phyloP scores from a whole-genome alignment of 2,888 invertebrate genomes.

The Gymnocheta viridis region DNA sequence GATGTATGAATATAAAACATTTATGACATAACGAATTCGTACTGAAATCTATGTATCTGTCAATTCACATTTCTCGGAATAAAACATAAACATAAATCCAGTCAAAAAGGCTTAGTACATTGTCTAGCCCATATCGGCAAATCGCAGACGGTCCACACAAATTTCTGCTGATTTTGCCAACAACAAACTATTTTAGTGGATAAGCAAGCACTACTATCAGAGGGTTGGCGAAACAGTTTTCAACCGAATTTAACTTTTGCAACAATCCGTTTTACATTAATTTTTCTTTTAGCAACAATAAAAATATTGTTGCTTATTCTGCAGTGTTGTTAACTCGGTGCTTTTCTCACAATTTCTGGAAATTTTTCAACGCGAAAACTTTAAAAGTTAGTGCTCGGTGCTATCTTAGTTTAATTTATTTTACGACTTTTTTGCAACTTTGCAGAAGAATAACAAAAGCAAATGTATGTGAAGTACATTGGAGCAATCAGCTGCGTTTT shows the following conservation, averaged over 20 bases:
- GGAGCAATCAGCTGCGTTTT: too few relatives aligned
- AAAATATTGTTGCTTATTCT: constrained; percentile 49
- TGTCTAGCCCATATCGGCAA: background rate
- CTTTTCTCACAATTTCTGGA: too few relatives aligned
- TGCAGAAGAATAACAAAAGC: too few relatives aligned
- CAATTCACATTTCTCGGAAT: too few relatives aligned
- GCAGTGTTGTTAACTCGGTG: constrained; percentile 7
- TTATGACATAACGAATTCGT: too few relatives aligned
- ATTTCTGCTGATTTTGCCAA: background rate
- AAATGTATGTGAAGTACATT: too few relatives aligned
- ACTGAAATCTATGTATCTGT: too few relatives aligned
- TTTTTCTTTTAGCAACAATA: constrained; percentile 46
- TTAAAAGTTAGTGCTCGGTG: too few relatives aligned
- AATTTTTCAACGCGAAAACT: too few relatives aligned
- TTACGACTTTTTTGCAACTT: too few relatives aligned
- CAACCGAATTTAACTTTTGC: constrained; percentile 40
- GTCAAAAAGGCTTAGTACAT: background rate
- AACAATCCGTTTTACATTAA: background rate
- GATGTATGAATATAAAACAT: too few relatives aligned
- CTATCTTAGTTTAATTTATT: too few relatives aligned
- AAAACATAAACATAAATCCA: background rate
- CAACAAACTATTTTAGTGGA: background rate
- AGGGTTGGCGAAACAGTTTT: constrained; percentile 68
- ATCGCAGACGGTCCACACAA: background rate
- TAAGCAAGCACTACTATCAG: background rate